Base-by-base conservation (phyloP, 2,888 invertebrate genomes). In the Stenolophus ochropezus region DNA sequence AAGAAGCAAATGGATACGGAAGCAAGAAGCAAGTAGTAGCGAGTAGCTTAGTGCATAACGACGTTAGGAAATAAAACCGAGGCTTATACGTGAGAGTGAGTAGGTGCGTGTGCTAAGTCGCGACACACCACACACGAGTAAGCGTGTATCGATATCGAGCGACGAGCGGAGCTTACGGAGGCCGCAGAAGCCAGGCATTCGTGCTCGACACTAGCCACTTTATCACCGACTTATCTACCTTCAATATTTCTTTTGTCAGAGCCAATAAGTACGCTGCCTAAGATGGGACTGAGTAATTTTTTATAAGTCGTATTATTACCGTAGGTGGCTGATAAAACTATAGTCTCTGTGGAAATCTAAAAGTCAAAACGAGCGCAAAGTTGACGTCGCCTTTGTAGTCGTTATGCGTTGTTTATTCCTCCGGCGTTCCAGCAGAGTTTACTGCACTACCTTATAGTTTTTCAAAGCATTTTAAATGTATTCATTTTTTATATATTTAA, bases 231-330 rank as follows among this genome's bases (percentile, higher is more conserved):
- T 86, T 86, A 85, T 86, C 85, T 85, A 84, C 82, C 83, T 86
- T 85, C 85, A 84, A 86, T 85, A 85, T 85, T 86, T 85, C 86
- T 85, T 86, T 85, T 86, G 85, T 86, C 83, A 84, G 84, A 85
- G 85, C 85, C 86, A 85, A 86, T 85, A 85, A 85, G 85, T 85
- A 85, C 80, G 42, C 14, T 11, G 42, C 73, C 42, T 27, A 47
- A 73, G 73, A 80, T 56, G 73, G 56, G 56, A 53, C 51, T 73
- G 73, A 27, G 71, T 73, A 80, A 73, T 58, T 73, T 65, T 80
- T 80, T 73, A 80, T 73, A 65, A 77, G 77, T 49, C 49, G 11
- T 20, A 23, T 65, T 14, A 27, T 58, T 58, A 53, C 51, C n/a
- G 61, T 25, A n/a, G 21, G 61, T 25, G 2, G 27, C 56, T 58